Conservation (phyloP, 2,797 vertebrate genomes). For the Anniella stebbinsi region DNA sequence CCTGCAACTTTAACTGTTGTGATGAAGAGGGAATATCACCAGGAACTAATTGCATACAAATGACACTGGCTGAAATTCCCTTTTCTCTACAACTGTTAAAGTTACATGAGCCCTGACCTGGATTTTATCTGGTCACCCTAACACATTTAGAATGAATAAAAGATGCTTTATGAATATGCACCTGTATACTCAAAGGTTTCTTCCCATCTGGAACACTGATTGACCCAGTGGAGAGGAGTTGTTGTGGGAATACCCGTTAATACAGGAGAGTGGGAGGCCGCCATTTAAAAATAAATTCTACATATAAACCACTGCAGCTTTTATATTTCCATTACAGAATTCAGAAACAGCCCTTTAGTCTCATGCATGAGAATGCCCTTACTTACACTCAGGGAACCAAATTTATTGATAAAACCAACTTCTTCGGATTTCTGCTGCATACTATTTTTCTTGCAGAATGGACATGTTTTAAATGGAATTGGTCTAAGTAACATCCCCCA, state of each 20-base stretch:
- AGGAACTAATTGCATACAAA: too few relatives aligned
- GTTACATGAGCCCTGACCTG: too few relatives aligned
- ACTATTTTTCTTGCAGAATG: not conserved
- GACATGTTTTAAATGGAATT: not conserved
- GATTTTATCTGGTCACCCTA: too few relatives aligned
- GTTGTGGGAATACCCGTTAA: not conserved
- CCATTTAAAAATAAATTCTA: conserved; percentile 2
- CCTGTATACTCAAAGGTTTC: not conserved
- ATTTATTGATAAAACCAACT: not conserved
- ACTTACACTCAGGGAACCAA: not conserved
- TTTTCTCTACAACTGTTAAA: too few relatives aligned
- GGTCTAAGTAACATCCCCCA: not conserved
- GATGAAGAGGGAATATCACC: too few relatives aligned
- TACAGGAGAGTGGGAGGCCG: not conserved
- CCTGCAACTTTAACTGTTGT: too few relatives aligned
- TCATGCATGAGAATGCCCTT: not conserved
- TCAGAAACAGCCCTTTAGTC: not conserved
- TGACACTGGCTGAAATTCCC: too few relatives aligned
- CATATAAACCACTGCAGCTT: not conserved
- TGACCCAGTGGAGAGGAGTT: not conserved
- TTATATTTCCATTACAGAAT: not conserved
- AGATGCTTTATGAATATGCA: not conserved
- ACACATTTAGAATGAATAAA: not conserved
- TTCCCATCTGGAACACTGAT: not conserved
- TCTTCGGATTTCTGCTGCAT: not conserved